Conservation (phyloP, 2,797 vertebrate species). For the Phoeniculus purpureus region DNA sequence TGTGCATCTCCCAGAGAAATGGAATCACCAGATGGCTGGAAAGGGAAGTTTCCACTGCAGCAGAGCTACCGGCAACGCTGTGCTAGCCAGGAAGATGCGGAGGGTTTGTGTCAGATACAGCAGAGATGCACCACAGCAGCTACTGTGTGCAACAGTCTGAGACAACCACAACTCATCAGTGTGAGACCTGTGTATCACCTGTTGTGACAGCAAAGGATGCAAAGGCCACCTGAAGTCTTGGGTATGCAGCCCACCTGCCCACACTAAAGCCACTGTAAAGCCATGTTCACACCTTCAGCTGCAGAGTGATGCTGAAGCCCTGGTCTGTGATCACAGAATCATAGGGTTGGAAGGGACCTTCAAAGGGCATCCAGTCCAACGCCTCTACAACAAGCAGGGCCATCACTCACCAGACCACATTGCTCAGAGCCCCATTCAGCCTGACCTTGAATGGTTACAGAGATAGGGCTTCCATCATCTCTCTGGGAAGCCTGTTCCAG, state of each 20-base stretch:
- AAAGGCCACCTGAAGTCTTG: background rate
- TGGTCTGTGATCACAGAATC: background rate
- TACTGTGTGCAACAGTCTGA: background rate
- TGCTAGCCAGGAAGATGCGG: background rate
- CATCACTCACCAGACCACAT: no score
- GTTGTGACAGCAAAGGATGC: background rate
- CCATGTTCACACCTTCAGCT: background rate
- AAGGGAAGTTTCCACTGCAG: background rate
- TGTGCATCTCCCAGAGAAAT: background rate
- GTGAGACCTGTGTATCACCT: accelerated
- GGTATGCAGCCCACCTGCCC: background rate
- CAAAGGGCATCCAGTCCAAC: no score
- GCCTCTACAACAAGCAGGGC: no score
- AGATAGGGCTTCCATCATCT: no score
- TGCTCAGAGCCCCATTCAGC: no score
- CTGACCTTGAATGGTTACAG: no score
- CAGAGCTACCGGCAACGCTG: background rate
- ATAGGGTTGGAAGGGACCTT: no score
- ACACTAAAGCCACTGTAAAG: background rate
- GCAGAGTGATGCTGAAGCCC: background rate
- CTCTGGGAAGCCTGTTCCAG: no score
- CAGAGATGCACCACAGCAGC: background rate
- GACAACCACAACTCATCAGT: accelerated
- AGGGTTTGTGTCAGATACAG: background rate
- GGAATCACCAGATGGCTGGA: background rate